phyloP scores from a whole-genome alignment of 2,888 invertebrate genomes.

The Aleiodes testaceus region DNA sequence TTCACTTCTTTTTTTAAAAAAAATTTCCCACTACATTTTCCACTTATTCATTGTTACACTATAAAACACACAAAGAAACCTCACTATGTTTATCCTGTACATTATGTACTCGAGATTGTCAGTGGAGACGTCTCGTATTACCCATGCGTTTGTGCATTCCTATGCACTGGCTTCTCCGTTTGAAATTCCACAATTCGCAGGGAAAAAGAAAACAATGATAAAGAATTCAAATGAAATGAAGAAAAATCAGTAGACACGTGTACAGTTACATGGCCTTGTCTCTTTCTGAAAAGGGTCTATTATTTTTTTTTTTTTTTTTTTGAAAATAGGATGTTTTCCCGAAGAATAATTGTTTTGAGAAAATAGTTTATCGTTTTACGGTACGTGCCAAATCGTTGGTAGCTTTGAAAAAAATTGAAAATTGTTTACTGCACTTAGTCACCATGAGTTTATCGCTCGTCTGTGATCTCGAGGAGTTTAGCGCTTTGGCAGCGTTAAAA shows the following conservation, averaged over 20 bases:
- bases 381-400: no score
- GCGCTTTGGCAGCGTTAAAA: background rate
- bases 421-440: background rate
- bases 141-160: background rate
- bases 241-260: background rate
- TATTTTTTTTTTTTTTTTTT: no score
- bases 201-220: background rate
- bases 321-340: no score
- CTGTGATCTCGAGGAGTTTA: constrained; percentile 3
- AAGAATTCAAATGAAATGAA: background rate
- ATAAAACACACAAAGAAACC: background rate
- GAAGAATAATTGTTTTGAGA: no score
- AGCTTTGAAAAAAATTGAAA: background rate
- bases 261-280: no score
- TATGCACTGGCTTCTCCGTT: background rate
- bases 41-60: background rate
- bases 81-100: background rate
- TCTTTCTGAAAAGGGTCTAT: no score
- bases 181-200: constrained; percentile 1
- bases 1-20: no score
- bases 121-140: constrained; percentile 7
- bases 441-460: background rate
- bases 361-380: no score
- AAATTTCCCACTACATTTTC: no score
- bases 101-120: constrained; percentile 2